Base-by-base conservation (phyloP, 1,140 invertebrate species). In the Scaptomyza montana region DNA sequence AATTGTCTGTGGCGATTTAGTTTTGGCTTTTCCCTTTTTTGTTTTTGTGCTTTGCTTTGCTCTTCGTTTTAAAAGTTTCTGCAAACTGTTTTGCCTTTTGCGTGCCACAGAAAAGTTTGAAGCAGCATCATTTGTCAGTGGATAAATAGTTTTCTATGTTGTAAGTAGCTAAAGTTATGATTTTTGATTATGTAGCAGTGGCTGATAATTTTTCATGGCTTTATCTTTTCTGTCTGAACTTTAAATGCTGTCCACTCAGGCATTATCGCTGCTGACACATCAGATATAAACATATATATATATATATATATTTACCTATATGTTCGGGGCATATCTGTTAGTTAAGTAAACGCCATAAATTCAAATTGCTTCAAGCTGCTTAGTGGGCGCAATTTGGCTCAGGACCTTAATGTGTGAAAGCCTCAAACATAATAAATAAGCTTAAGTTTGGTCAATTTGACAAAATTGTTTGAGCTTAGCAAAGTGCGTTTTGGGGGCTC, bases 391-490 rank as follows among this genome's bases (percentile, higher is more conserved):
- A 84, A 85, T 84, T 84, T 70, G 74, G 62, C 43, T 57, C 74
- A 54, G 64, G 69, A 60, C 69, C 78, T 86, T 86, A 86, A 87
- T 86, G 82, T 87, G 78, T 87, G 85, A 78, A 82, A 89, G 79
- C 82, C 78, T 76, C 84, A 89, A 87, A 89, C 79, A 87, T 89
- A 89, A 87, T 87, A 87, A 87, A 87, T 87, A 87, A 89, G 82
- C 82, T 87, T 87, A 82, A 89, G 78, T 89, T 89, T 89, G 82
- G 82, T 89, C 82, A 89, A 87, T 87, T 87, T 87, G 82, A 87
- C 82, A 87, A 87, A 89, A 87, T 89, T 87, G 84, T 82, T 89
- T 82, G 76, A 89, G 84, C 82, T 82, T 71, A 77, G 57, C 66
- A 65, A 71, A 85, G 69, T 76, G 74, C 74, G 69, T 72, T 63